Percentiles rank a stretch among this genome's conserved stretches.
These are phyloP conservation scores for Crax fasciolata DNA, from an alignment of 2,797 vertebrate genomes.

Conservation along the genomic window DNA sequence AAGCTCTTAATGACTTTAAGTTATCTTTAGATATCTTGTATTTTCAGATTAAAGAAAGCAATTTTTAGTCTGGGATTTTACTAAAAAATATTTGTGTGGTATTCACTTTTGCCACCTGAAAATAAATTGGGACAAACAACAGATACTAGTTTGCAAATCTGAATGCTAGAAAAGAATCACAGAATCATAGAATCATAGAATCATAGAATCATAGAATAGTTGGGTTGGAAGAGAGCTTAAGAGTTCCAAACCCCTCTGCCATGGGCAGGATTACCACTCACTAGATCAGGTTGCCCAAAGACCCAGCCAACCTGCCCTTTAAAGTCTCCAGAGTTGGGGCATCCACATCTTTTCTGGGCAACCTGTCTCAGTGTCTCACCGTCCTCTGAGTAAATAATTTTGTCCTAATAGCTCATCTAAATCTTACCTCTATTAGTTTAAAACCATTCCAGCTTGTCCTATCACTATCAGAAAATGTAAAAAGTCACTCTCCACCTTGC, in stretches of 20 bases:
- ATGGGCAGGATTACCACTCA: neutral
- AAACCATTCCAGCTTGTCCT: neutral
- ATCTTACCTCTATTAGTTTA: neutral
- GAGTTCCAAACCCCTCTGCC: neutral
- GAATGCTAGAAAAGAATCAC: neutral
- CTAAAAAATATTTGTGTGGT: neutral
- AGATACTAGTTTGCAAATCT: neutral
- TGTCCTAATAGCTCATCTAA: neutral
- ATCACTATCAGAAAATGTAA: neutral
- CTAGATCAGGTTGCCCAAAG: neutral
- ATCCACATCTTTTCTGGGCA: neutral
- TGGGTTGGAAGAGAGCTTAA: neutral
- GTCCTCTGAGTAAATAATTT: neutral
- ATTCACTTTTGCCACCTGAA: neutral
- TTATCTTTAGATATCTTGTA: neutral
- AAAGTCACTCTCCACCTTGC: neutral
- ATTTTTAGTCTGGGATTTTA: neutral
- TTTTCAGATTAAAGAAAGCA: neutral
- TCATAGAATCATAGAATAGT: neutral
- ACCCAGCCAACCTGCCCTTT: neutral
- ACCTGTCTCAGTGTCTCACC: neutral
- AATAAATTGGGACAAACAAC: neutral
- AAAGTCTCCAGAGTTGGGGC: neutral
- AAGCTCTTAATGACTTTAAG: neutral
- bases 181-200: neutral